Conservation (phyloP, 1,140 invertebrate species). For the Papilio glaucus region DNA sequence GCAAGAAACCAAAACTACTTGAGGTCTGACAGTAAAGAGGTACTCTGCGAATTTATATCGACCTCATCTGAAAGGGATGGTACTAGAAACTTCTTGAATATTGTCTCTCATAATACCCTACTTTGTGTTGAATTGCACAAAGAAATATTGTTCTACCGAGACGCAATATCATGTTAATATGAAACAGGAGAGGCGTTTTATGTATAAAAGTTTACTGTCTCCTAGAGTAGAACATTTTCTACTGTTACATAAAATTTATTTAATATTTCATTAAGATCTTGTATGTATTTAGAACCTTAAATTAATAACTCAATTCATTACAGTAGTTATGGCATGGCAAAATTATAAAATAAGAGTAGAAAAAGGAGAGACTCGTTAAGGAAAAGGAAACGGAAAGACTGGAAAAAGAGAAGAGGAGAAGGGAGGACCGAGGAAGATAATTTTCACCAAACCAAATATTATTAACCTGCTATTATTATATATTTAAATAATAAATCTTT, state of each 20-base stretch:
- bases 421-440: too few species aligned
- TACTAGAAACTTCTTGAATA: slow-evolving; percentile 36
- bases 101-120: slow-evolving; percentile 35
- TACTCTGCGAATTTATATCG: slow-evolving; percentile 11
- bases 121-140: slow-evolving; percentile 30
- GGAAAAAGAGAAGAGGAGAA: too few species aligned
- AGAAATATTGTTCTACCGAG: slow-evolving; percentile 40
- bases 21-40: slow-evolving; percentile 11
- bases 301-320: too few species aligned
- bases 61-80: slow-evolving; percentile 28
- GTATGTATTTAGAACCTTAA: too few species aligned
- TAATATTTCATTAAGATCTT: background rate
- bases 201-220: slow-evolving; percentile 13
- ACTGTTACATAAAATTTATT: background rate
- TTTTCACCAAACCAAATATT: too few species aligned
- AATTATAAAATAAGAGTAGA: too few species aligned
- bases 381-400: too few species aligned
- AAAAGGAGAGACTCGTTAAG: too few species aligned
- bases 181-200: slow-evolving; percentile 17
- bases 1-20: slow-evolving; percentile 7
- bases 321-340: too few species aligned
- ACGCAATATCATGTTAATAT: slow-evolving; percentile 35
- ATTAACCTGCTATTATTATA: too few species aligned
- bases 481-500: too few species aligned
- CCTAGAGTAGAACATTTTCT: background rate